Evolutionary conservation across 2,888 invertebrate species (phyloP).

Genomic region (Protonemura montana): DNA sequence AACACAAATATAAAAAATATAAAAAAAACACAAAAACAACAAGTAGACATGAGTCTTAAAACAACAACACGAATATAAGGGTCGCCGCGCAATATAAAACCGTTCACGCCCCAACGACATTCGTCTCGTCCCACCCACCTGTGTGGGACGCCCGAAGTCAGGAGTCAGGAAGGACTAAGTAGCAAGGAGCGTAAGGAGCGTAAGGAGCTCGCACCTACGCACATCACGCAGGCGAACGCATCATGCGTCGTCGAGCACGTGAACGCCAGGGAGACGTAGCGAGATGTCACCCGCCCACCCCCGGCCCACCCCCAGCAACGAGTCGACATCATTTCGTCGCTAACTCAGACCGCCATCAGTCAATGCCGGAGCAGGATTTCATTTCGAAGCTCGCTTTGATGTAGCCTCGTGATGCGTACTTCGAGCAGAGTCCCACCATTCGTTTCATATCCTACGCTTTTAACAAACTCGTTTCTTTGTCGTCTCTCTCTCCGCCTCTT

Average conservation of each 20-base stretch:
- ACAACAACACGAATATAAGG: no score
- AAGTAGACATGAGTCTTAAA: no score
- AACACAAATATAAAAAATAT: no score
- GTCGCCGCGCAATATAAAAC: no score
- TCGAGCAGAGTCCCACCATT: slow-evolving; percentile 58
- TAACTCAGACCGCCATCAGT: slow-evolving; percentile 34
- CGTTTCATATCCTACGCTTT: slow-evolving; percentile 60
- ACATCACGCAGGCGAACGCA: neutral
- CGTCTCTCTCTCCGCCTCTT: slow-evolving; percentile 18
- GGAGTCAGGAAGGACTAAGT: no score
- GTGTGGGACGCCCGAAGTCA: no score
- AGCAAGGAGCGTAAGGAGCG: no score
- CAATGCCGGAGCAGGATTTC: slow-evolving; percentile 56
- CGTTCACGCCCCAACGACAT: no score
- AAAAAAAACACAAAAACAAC: no score
- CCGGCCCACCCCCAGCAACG: neutral
- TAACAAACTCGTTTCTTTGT: slow-evolving; percentile 60
- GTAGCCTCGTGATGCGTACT: slow-evolving; percentile 59
- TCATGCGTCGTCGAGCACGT: neutral
- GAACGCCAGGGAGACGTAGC: neutral
- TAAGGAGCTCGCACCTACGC: neutral
- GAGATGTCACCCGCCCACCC: neutral
- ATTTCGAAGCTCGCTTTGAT: slow-evolving; percentile 62
- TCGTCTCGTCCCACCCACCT: no score
- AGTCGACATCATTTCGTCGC: slow-evolving; percentile 1